These are phyloP conservation scores for Mythimna ferrago DNA, from an alignment of 2,888 invertebrate genomes.

Conservation along the genomic window DNA sequence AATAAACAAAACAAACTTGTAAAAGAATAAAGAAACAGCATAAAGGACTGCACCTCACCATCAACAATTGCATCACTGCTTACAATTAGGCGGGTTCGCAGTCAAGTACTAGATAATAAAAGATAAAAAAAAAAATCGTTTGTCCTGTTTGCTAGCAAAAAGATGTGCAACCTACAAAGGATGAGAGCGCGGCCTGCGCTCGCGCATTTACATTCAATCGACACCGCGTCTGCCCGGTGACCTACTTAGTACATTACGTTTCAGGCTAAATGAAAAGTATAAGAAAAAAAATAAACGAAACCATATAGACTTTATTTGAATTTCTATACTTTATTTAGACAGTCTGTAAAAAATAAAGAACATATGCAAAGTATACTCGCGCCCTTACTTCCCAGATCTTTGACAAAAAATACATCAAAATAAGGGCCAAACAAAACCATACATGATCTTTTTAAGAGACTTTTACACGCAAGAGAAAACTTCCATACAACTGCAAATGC, in stretches of 20 bases:
- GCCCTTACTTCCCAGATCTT: conserved; percentile 19
- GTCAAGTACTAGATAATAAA: too few relatives aligned
- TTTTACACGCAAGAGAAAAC: background rate
- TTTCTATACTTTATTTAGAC: too few relatives aligned
- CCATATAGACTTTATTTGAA: too few relatives aligned
- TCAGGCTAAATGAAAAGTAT: conserved; percentile 42
- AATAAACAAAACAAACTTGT: background rate
- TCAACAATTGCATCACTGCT: too few relatives aligned
- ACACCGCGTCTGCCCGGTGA: conserved; percentile 75
- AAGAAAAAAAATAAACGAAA: too few relatives aligned
- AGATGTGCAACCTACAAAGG: conserved; percentile 69
- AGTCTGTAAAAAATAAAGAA: background rate
- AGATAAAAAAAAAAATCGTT: background rate
- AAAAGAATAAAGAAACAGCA: background rate
- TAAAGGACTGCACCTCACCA: background rate
- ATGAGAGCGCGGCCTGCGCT: conserved; percentile 75
- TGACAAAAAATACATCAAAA: background rate
- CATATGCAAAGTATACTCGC: background rate
- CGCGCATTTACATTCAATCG: conserved; percentile 88
- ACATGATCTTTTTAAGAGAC: background rate
- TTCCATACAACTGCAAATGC: conserved; percentile 14
- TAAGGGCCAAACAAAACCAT: background rate
- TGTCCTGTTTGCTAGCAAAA: conserved; percentile 35
- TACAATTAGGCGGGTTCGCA: too few relatives aligned
- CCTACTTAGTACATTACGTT: conserved; percentile 76